Evolutionary conservation across 2,888 invertebrate species (phyloP), one percentile per base, ranked within the genome.

Genomic region (Hemistola chrysoprasaria): DNA sequence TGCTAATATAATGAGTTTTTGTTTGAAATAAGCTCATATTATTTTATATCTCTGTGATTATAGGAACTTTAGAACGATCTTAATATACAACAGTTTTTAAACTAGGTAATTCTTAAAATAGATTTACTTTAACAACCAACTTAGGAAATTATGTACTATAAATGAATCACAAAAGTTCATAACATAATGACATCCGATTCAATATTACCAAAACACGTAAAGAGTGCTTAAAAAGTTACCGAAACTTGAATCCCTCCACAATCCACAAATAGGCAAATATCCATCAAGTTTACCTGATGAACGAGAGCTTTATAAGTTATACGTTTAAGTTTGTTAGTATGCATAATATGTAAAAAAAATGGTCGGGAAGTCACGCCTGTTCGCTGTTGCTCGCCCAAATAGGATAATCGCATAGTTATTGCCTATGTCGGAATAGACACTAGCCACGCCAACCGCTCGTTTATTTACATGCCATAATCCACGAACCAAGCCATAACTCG

Each of bases 371-470:
- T 81, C 79, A 79, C 81, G 83, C 78, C 77, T 73, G 74, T 74
- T 69, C 70, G 71, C 58, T 69, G 78, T 77, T 67, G 68, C 69
- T 62, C 62, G 68, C 71, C 68, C 71, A 77, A 84, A 82, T 81
- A 77, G 80, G 80, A 80, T 83, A 84, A 84, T 83, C 79, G 83
- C 66, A 50, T 71, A 73, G 78, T 84, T 83, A 82, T 79, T 80
- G 81, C 76, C 65, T 61, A 71, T 63, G 76, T 68, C 70, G 71
- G 75, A 86, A 86, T 86, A 83, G 83, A 81, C 78, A 78, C 67
- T 65, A 78, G 61, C 81, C 86, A 87, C 84, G 86, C 86, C 70
- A 87, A 78, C 75, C 64, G 78, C 74, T 86, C 85, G 79, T 87
- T 86, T 84, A 78, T 84, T 78, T 77, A 79, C 73, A 71, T 72